Percentiles rank a stretch among this genome's conserved stretches.
phyloP scores from a whole-genome alignment of 2,797 vertebrate species.

The Sus cebifrons region DNA sequence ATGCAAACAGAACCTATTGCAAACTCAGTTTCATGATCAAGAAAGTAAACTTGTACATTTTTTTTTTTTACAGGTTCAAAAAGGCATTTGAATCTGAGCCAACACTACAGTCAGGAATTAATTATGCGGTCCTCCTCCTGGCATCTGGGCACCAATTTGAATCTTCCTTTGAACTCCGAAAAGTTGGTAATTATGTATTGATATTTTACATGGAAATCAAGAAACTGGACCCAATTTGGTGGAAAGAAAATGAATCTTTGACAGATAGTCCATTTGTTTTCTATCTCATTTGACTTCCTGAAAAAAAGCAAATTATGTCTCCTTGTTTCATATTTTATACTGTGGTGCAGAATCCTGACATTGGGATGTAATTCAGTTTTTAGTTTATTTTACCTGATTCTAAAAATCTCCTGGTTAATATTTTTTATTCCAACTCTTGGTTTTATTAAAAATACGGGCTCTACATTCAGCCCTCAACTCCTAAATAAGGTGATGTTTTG shows the following conservation, averaged over 20 bases:
- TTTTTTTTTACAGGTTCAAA: conserved; percentile 94
- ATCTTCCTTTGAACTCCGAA: conserved; percentile 98
- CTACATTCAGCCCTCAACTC: not conserved
- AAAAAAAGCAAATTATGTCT: not conserved
- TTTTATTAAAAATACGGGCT: not conserved
- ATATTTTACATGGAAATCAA: conserved; percentile 81
- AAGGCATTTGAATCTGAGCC: conserved; percentile 99
- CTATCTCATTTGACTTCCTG: conserved; percentile 56
- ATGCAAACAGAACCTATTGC: conserved; percentile 88
- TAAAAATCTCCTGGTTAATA: not conserved
- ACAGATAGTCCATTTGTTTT: not conserved
- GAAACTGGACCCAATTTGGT: conserved; percentile 28
- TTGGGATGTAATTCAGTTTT: not conserved
- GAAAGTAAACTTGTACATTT: conserved; percentile 87
- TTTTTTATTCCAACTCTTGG: conserved; percentile 44
- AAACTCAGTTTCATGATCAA: conserved; percentile 82
- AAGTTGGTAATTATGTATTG: conserved; percentile 95
- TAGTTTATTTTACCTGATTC: conserved; percentile 26
- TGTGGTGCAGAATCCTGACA: not conserved
- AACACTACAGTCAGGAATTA: conserved; percentile 98
- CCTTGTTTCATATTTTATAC: conserved; percentile 10
- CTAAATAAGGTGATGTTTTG: conserved; percentile 35
- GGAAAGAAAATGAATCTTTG: not conserved
- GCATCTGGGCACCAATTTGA: conserved; percentile 98
- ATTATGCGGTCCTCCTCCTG: conserved; percentile 97